Percentiles rank a stretch among this genome's conserved stretches.
Conservation (phyloP, 2,797 vertebrate species). For the Notamacropus eugenii region DNA sequence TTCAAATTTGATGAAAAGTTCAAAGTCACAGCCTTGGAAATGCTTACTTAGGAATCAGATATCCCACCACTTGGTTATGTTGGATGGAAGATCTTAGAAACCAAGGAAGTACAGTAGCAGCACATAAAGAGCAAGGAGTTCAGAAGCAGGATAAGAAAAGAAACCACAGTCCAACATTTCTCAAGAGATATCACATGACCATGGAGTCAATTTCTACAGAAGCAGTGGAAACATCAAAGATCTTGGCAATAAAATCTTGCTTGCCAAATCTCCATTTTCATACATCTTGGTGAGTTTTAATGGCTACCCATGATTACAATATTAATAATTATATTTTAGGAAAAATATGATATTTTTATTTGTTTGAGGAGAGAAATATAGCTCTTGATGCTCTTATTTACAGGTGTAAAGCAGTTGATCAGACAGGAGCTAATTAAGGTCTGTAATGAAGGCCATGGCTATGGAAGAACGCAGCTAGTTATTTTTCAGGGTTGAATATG, state of each 20-base stretch:
- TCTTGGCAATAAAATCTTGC: constrained; percentile 29
- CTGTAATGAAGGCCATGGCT: neutral
- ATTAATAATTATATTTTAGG: constrained; percentile 73
- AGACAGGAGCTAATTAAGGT: constrained; percentile 67
- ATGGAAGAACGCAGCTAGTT: neutral
- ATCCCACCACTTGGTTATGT: neutral
- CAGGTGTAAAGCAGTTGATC: constrained; percentile 66
- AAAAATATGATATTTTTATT: constrained; percentile 47
- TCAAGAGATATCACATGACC: constrained; percentile 40
- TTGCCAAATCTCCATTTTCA: constrained; percentile 22
- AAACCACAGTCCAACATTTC: constrained; percentile 32
- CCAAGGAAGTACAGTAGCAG: neutral
- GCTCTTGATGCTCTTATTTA: constrained; percentile 60
- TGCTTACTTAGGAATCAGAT: constrained; percentile 31
- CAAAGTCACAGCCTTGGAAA: constrained; percentile 1
- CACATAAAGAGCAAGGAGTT: constrained; percentile 45
- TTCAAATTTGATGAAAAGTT: constrained; percentile 1
- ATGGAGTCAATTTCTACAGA: constrained; percentile 56
- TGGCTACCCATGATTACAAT: constrained; percentile 53
- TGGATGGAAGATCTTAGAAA: neutral
- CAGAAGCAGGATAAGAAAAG: constrained; percentile 35
- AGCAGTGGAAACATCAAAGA: constrained; percentile 54
- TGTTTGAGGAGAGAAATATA: constrained; percentile 59
- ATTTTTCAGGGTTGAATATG: neutral
- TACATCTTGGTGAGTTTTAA: constrained; percentile 46